These are phyloP conservation scores for Parazoanthus atlanticus DNA, from an alignment of 92 coral and sea anemone genomes.

Conservation along the genomic window DNA sequence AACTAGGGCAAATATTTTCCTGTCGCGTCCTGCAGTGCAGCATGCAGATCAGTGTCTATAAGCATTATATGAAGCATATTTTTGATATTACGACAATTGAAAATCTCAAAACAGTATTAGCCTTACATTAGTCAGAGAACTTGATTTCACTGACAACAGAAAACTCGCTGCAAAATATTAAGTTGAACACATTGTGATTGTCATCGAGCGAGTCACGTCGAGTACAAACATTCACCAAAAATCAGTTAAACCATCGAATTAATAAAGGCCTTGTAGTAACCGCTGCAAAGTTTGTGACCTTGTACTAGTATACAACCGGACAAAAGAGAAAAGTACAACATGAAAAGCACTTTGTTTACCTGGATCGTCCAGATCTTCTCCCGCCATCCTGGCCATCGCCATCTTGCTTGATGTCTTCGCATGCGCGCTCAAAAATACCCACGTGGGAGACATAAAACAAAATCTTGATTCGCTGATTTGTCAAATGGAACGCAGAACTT, in stretches of 20 bases:
- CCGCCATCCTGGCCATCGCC: slow-evolving; percentile 4
- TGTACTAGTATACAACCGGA: slow-evolving; percentile 4
- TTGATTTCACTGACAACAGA: slow-evolving; percentile 25
- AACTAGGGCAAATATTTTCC: neutral
- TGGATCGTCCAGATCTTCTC: slow-evolving; percentile 12
- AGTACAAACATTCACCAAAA: slow-evolving; percentile 6
- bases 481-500: neutral
- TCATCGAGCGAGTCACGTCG: neutral
- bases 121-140: neutral
- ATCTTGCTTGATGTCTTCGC: slow-evolving; percentile 16
- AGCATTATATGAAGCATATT: too few species aligned
- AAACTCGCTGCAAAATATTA: slow-evolving; percentile 6
- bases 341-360: slow-evolving; percentile 9
- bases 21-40: neutral
- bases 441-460: neutral
- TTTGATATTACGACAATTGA: neutral
- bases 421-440: neutral
- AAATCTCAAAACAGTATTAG: neutral
- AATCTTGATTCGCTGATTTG: neutral
- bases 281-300: neutral
- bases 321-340: slow-evolving; percentile 20
- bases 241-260: slow-evolving; percentile 20
- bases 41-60: neutral
- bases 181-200: slow-evolving; percentile 2
- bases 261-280: slow-evolving; percentile 26